These are phyloP conservation scores for Lottia gigantea DNA, from an alignment of 2,888 invertebrate species.

Conservation along the genomic window DNA sequence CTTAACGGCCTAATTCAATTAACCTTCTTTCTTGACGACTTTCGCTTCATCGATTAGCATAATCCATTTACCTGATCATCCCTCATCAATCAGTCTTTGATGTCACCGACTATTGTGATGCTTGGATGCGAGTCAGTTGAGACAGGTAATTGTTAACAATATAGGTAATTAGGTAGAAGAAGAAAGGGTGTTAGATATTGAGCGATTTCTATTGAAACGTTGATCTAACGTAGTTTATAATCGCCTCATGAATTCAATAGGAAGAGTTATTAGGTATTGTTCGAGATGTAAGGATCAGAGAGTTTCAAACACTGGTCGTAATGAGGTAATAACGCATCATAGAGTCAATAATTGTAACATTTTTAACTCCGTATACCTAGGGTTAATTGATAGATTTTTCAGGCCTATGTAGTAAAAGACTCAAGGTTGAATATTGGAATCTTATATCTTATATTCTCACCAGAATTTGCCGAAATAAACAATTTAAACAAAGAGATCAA, in stretches of 20 bases:
- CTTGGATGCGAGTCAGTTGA: constrained; percentile 2
- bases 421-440: too few relatives aligned
- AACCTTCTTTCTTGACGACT: neutral
- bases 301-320: neutral
- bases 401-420: too few relatives aligned
- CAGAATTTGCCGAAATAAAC: too few relatives aligned
- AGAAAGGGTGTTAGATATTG: neutral
- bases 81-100: constrained; percentile 1
- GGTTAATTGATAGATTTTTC: too few relatives aligned
- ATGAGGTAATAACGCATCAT: constrained; percentile 1
- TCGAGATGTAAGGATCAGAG: neutral
- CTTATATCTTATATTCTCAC: too few relatives aligned
- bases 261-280: neutral
- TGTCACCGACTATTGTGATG: constrained; percentile 5
- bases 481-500: too few relatives aligned
- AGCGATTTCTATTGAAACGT: neutral
- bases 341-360: neutral
- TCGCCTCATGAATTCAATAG: neutral
- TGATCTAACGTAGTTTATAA: neutral
- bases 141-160: neutral
- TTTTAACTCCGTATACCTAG: too few relatives aligned
- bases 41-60: constrained; percentile 4
- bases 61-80: neutral
- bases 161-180: neutral
- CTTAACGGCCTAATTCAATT: neutral